Evolutionary conservation across 2,888 invertebrate species (phyloP).

Genomic region (Tetragonula carbonaria): DNA sequence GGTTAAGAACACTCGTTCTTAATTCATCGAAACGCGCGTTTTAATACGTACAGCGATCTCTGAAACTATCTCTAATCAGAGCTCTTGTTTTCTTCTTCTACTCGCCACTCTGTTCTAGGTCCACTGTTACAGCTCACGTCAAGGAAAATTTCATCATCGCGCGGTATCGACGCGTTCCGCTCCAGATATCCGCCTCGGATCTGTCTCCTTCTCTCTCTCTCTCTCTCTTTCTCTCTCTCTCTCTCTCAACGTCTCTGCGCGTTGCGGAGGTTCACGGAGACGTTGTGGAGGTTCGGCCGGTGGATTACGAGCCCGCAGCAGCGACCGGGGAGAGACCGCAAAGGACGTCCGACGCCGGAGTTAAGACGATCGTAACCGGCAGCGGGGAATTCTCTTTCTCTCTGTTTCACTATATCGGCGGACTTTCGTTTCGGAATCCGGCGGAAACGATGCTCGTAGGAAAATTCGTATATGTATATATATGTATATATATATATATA

Average conservation of each 20-base stretch:
- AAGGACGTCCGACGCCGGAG: constrained; percentile 47
- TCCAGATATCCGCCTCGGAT: neutral
- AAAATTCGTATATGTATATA: constrained; percentile 65
- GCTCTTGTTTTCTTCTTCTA: neutral
- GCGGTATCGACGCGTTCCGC: constrained; percentile 20
- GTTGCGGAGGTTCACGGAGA: neutral
- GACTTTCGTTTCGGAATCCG: constrained; percentile 68
- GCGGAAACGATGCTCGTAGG: constrained; percentile 70
- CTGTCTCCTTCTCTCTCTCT: neutral
- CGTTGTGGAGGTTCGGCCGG: constrained; percentile 9
- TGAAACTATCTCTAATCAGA: neutral
- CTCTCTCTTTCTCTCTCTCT: neutral
- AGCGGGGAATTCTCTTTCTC: constrained; percentile 37
- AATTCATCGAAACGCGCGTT: no score
- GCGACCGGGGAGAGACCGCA: neutral
- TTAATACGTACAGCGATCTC: no score
- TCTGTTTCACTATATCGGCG: constrained; percentile 31
- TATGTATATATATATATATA: no score
- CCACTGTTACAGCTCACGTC: neutral
- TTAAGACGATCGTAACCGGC: constrained; percentile 62
- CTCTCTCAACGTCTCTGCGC: no score
- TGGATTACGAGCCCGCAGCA: constrained; percentile 37
- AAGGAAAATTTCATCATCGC: neutral
- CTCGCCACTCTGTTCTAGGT: neutral
- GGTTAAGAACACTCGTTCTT: no score